Evolutionary conservation across 2,888 invertebrate genomes (phyloP).

Genomic region (Heteromurus nitidus): DNA sequence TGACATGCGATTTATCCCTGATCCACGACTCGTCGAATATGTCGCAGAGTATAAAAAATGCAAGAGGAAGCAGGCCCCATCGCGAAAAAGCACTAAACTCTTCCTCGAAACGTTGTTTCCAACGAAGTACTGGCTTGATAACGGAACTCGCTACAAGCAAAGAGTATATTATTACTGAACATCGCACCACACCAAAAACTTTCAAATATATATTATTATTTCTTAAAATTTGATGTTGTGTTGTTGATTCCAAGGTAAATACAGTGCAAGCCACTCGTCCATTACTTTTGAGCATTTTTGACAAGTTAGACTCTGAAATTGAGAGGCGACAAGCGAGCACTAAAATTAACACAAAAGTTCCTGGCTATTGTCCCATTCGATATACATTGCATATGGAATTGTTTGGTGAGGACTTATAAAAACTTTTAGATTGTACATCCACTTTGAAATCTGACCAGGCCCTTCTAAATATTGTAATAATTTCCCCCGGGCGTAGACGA

Average conservation of each 20-base stretch:
- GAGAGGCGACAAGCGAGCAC: slow-evolving; percentile 38
- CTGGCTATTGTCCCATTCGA: slow-evolving; percentile 57
- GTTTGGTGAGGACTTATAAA: slow-evolving; percentile 37
- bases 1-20: slow-evolving; percentile 60
- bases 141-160: slow-evolving; percentile 51
- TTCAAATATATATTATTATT: not conserved
- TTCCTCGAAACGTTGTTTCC: slow-evolving; percentile 60
- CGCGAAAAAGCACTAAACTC: slow-evolving; percentile 19
- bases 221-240: no score
- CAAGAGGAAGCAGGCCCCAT: slow-evolving; percentile 34
- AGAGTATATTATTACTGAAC: slow-evolving; percentile 7
- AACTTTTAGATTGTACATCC: no score
- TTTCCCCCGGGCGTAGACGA: slow-evolving; percentile 59
- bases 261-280: slow-evolving; percentile 47
- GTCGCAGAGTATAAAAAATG: slow-evolving; percentile 61
- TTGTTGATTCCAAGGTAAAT: slow-evolving; percentile 33
- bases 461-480: not conserved
- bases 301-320: slow-evolving; percentile 42
- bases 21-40: slow-evolving; percentile 58
- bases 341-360: slow-evolving; percentile 27
- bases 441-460: not conserved
- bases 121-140: slow-evolving; percentile 56
- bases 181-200: not conserved
- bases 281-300: slow-evolving; percentile 24
- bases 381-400: slow-evolving; percentile 60